Percentiles rank a stretch among this genome's conserved stretches.
Evolutionary conservation across 2,888 invertebrate species (phyloP).

Genomic region (Yponomeuta plumbellus): DNA sequence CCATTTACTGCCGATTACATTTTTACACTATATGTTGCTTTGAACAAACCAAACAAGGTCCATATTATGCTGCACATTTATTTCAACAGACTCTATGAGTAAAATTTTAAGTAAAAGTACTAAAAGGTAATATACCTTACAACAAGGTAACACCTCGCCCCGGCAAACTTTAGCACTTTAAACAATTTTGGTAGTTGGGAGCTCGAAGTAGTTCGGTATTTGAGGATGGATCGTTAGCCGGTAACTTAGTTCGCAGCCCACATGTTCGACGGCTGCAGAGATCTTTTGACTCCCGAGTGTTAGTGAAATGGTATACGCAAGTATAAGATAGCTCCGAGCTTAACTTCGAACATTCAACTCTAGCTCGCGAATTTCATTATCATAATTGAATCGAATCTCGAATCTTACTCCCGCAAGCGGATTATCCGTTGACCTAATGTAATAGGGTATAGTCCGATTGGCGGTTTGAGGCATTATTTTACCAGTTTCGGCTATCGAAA

Average conservation of each 20-base stretch:
- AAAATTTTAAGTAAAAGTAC: no score
- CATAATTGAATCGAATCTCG: not conserved
- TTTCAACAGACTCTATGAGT: no score
- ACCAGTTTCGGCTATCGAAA: no score
- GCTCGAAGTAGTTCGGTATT: not conserved
- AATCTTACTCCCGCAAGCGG: not conserved
- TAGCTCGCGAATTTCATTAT: not conserved
- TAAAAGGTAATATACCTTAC: not conserved
- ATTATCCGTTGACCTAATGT: no score
- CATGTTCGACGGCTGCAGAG: not conserved
- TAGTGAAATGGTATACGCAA: not conserved
- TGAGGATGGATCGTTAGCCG: not conserved
- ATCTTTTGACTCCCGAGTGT: not conserved
- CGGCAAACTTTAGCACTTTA: not conserved
- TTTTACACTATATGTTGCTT: no score
- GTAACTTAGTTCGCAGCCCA: not conserved
- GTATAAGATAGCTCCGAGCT: not conserved
- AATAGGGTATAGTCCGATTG: no score
- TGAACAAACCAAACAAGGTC: no score
- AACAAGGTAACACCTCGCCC: not conserved
- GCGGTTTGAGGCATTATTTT: no score
- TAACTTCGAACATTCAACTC: not conserved
- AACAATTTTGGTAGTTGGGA: not conserved
- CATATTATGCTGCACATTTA: no score
- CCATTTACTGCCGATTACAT: no score